phyloP scores from a whole-genome alignment of 2,113 vertebrate species.

The Oriolus oriolus region DNA sequence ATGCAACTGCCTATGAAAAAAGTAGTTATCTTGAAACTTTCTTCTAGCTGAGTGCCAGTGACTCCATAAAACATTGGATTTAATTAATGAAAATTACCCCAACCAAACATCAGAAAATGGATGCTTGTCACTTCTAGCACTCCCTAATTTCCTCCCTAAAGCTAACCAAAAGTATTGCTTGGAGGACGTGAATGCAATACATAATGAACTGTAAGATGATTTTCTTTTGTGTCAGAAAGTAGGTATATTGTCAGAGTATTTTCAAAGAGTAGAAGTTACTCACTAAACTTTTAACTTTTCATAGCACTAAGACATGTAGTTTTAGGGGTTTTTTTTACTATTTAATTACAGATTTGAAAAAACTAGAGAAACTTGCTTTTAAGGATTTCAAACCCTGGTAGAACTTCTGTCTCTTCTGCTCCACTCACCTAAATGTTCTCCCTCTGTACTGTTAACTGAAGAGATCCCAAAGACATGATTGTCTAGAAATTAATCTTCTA shows the following conservation, averaged over 20 bases:
- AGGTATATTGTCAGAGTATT: not conserved
- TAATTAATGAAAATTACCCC: conserved; percentile 65
- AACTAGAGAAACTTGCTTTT: not conserved
- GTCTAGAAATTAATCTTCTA: not conserved
- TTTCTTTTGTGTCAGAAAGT: not conserved
- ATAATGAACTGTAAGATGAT: not conserved
- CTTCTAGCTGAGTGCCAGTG: conserved; percentile 1
- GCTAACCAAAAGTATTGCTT: conserved; percentile 15
- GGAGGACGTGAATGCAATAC: not conserved
- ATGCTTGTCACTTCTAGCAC: conserved; percentile 33
- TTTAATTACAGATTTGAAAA: not conserved
- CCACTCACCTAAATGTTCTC: not conserved
- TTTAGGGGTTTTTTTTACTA: not conserved
- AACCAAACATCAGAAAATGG: conserved; percentile 30
- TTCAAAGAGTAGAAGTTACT: not conserved
- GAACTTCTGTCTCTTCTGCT: not conserved
- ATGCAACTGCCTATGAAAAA: not conserved
- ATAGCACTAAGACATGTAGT: not conserved
- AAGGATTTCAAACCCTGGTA: not conserved
- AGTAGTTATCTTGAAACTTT: conserved; percentile 44
- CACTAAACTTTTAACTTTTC: not conserved
- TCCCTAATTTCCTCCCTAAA: conserved; percentile 33
- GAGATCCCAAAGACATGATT: not conserved
- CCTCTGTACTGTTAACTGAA: not conserved
- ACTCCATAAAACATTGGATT: conserved; percentile 59